These are phyloP conservation scores for Cryptoprocta ferox DNA, from an alignment of 2,797 vertebrate species.

Conservation along the genomic window DNA sequence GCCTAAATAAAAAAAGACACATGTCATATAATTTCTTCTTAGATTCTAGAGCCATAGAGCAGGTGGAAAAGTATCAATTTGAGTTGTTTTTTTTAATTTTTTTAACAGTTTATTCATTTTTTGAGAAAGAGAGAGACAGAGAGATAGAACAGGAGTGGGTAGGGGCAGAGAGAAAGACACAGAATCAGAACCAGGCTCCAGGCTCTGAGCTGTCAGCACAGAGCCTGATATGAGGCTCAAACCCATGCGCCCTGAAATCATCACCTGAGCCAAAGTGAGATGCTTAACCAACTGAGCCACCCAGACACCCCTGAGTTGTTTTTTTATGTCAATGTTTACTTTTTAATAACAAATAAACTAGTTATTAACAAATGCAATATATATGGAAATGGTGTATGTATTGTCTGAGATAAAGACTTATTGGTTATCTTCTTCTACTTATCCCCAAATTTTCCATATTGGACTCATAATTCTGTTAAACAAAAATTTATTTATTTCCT, in stretches of 20 bases:
- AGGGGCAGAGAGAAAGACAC: too few relatives aligned
- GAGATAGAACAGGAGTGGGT: too few relatives aligned
- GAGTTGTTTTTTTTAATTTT: not conserved
- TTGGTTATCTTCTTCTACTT: not conserved
- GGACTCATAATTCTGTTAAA: not conserved
- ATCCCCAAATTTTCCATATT: not conserved
- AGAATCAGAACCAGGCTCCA: too few relatives aligned
- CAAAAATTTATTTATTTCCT: not conserved
- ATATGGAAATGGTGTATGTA: not conserved
- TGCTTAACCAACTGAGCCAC: too few relatives aligned
- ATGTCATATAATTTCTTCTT: not conserved
- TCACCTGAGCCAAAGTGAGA: too few relatives aligned
- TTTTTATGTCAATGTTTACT: too few relatives aligned
- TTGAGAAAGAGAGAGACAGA: too few relatives aligned
- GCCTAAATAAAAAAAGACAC: not conserved
- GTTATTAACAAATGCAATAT: not conserved
- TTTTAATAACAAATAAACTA: not conserved
- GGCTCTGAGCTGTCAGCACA: too few relatives aligned
- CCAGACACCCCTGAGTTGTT: too few relatives aligned
- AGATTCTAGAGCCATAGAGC: not conserved
- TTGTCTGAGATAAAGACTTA: not conserved
- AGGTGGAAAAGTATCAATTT: not conserved
- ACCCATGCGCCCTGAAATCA: too few relatives aligned
- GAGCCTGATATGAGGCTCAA: too few relatives aligned
- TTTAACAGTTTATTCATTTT: too few relatives aligned